Conservation (phyloP, 2,113 vertebrate genomes). For the Donacobius atricapilla region DNA sequence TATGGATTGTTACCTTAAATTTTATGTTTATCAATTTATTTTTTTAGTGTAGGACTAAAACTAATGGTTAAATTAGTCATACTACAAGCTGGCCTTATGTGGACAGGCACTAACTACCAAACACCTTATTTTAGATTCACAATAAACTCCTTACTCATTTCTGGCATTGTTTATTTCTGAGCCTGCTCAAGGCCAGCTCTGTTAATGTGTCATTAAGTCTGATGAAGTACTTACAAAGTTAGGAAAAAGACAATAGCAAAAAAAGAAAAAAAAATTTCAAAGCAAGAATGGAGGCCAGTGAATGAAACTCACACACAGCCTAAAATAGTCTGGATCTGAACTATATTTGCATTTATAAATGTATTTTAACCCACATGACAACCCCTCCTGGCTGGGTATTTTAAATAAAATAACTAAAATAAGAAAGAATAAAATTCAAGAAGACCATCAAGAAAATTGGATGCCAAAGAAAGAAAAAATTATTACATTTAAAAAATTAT, state of each 20-base stretch:
- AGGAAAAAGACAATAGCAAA: neutral
- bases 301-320: neutral
- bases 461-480: neutral
- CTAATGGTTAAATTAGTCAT: neutral
- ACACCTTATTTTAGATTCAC: neutral
- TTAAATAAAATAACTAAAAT: neutral
- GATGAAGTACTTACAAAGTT: neutral
- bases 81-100: neutral
- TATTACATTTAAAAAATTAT: slow-evolving; percentile 20
- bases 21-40: neutral
- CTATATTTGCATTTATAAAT: neutral
- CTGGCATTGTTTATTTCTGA: neutral
- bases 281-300: neutral
- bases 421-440: neutral
- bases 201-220: neutral
- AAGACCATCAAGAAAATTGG: neutral
- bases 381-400: neutral
- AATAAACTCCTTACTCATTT: neutral
- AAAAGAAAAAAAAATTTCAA: neutral
- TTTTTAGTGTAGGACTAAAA: neutral
- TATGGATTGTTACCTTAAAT: neutral
- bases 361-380: neutral
- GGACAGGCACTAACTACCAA: neutral
- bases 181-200: neutral
- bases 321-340: neutral